Base-by-base conservation (phyloP, 2,113 vertebrate species). In the Oryzias curvinotus region DNA sequence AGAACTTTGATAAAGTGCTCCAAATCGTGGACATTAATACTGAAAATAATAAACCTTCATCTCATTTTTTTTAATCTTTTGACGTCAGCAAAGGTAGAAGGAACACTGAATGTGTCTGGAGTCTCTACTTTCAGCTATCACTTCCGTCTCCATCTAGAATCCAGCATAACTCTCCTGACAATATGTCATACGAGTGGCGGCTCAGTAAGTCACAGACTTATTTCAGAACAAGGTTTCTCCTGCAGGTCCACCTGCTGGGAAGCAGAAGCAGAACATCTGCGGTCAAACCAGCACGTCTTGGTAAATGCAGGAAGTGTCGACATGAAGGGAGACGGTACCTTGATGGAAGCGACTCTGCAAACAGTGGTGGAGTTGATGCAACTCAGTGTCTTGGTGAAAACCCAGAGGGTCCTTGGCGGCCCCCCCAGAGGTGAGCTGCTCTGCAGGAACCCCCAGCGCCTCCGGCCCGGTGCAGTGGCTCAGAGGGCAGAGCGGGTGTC, bases 111-210 rank as follows among this genome's bases (percentile, higher is more conserved):
- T 72, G 60, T 15, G 41, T 57, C 71, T 69, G 15, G 52, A 48
- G 54, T 77, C 65, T 50, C 58, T 52, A 75, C 65, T 70, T 80
- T 82, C 45, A 80, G 45, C 50, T 48, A 54, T 48, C 44, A 56
- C 25, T 62, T 52, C 56, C 26, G 17, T 54, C 28, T 30, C 68
- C 68, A 59, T 77, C 64, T 78, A 63, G 77, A 73, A 52, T 85
- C 75, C 62, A 78, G 56, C 4, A 23, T 57, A 71, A 59, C 62
- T 62, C 65, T 48, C 60, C 72, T 90, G 92, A 87, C 91, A 91
- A 90, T 92, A 84, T 91, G 90, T 78, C 90, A 92, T 91, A 92
- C 91, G 61, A 63, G 59, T 61, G 54, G 48, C 57, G 52, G 69
- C 30, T 62, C 73, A 56, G 71, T 78, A 88, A 88, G 89, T 91